Evolutionary conservation across 2,113 vertebrate genomes (phyloP), one percentile per base, ranked within the genome.

Genomic region (Guaruba guarouba): DNA sequence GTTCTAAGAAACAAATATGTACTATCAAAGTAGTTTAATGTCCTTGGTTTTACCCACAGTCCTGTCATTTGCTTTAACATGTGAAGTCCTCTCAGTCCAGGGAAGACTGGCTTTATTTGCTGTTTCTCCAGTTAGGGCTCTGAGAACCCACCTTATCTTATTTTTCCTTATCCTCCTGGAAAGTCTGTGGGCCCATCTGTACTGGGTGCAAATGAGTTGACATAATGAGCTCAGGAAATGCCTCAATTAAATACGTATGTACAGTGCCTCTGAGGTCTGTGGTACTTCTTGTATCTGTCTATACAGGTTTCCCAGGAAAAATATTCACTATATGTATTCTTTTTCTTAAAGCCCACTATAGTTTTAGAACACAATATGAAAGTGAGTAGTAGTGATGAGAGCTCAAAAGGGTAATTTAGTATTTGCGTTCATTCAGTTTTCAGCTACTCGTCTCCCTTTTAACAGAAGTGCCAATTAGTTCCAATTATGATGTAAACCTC

Each of bases 331-430:
- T 35, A 73, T 52, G 22, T 22, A 33, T 71, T 80, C 9, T 91
- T 88, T 82, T 88, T 85, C 75, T 70, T 44, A 66, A 90, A 87
- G 25, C 9, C 24, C 7, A 1, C 8, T 41, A 2, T 51, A 57
- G 48, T 81, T 94, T 76, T 64, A 57, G 25, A 86, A 37, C 11
- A 73, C 67, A 80, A 31, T 71, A 43, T 85, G 51, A 82, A 82
- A 86, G 82, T 57, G 57, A 75, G 82, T 78, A 81, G 25, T 55
- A 75, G 31, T 48, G 91, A 84, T 62, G 33, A 78, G 49, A 76
- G 24, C 49, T 90, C 31, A 43, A 49, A 95, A 96, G 62, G 75
- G 82, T 80, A 91, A 69, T 85, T 94, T 74, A 75, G 37, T 62
- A 35, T 91, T 87, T 12, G 4, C 22, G 13, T 82, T 84, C 74